Percentiles rank a stretch among this genome's conserved stretches.
Conservation (phyloP, 2,888 invertebrate species). For the Dryomyza anilis region DNA sequence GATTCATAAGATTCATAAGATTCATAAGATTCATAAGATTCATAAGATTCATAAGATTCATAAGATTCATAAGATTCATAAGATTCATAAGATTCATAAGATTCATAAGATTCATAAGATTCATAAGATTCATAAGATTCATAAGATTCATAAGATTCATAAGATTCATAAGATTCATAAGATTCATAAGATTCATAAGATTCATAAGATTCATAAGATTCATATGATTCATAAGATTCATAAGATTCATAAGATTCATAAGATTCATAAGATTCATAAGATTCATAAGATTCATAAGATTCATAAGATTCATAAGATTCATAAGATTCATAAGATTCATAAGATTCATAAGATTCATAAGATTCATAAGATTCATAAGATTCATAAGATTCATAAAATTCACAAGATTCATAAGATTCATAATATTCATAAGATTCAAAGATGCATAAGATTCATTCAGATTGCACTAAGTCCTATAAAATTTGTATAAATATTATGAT, state of each 20-base stretch:
- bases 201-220: background rate
- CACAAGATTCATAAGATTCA: background rate
- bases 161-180: background rate
- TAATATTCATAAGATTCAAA: no score
- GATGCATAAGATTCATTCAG: no score
- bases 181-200: background rate
- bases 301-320: background rate
- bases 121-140: background rate
- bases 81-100: background rate
- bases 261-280: no score
- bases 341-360: background rate
- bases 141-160: background rate
- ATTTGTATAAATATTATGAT: no score
- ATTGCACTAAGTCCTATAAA: no score
- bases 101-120: background rate
- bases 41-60: no score
- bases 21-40: no score
- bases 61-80: background rate
- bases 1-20: no score
- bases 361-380: background rate
- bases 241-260: no score
- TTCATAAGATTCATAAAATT: no score
- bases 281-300: background rate
- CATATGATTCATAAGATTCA: no score
- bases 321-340: background rate